Conservation (phyloP, 2,888 invertebrate genomes). For the Yponomeuta cagnagella region DNA sequence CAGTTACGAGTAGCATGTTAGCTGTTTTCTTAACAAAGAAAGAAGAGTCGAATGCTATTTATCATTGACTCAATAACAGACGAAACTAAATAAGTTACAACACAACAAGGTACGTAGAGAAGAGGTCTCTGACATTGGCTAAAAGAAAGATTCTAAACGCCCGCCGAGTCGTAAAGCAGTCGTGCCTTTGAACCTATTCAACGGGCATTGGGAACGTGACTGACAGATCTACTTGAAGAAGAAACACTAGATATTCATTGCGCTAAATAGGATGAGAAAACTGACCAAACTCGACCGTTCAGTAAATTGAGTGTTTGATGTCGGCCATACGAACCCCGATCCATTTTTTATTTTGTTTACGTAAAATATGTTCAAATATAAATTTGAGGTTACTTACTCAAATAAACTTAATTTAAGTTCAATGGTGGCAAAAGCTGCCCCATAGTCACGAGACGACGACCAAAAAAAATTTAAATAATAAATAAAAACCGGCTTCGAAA, state of each 20-base stretch:
- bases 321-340: neutral
- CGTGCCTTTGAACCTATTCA: slow-evolving; percentile 33
- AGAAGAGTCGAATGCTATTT: neutral
- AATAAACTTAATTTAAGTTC: neutral
- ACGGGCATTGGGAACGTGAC: slow-evolving; percentile 37
- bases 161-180: slow-evolving; percentile 28
- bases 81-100: neutral
- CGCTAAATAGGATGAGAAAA: slow-evolving; percentile 16
- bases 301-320: neutral
- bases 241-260: slow-evolving; percentile 12
- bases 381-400: neutral
- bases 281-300: slow-evolving; percentile 13
- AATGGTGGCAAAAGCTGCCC: no score
- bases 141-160: slow-evolving; percentile 16
- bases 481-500: no score
- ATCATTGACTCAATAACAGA: slow-evolving; percentile 2
- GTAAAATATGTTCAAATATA: neutral
- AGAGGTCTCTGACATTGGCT: slow-evolving; percentile 15
- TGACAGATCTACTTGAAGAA: slow-evolving; percentile 26
- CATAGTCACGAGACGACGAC: no score
- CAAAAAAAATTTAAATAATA: no score
- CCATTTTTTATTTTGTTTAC: neutral
- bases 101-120: neutral
- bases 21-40: neutral
- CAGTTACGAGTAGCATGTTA: no score